Evolutionary conservation across 2,113 vertebrate species (phyloP).

Genomic region (Alexandromys fortis): DNA sequence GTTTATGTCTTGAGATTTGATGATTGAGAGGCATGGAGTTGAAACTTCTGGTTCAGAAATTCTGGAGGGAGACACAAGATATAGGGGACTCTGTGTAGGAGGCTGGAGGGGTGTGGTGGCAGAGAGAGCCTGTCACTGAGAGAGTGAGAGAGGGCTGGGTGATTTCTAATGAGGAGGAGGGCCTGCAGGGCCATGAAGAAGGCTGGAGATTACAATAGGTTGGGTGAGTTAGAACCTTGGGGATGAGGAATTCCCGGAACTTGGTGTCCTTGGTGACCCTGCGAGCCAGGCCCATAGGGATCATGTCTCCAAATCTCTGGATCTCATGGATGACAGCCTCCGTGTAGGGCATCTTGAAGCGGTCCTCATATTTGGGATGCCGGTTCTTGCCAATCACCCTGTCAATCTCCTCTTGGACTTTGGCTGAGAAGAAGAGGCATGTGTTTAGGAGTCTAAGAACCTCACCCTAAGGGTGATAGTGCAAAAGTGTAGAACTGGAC

Average conservation of each 20-base stretch:
- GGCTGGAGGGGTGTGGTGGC: background rate
- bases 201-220: background rate
- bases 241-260: conserved; percentile 72
- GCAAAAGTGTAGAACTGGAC: background rate
- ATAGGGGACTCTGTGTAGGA: background rate
- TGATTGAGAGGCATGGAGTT: background rate
- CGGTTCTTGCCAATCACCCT: conserved; percentile 73
- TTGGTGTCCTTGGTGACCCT: conserved; percentile 73
- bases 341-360: conserved; percentile 79
- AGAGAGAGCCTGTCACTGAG: background rate
- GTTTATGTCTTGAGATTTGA: background rate
- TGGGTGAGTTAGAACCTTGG: conserved; percentile 68
- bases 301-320: conserved; percentile 70
- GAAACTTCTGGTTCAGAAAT: background rate
- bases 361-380: conserved; percentile 76
- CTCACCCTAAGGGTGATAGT: background rate
- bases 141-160: background rate
- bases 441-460: background rate
- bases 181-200: background rate
- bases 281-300: conserved; percentile 62
- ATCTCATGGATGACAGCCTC: conserved; percentile 79
- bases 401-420: conserved; percentile 77
- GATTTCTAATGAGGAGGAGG: background rate
- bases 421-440: conserved; percentile 49
- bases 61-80: background rate